phyloP scores from a whole-genome alignment of 2,888 invertebrate species.

The Cheiracanthium punctorium region DNA sequence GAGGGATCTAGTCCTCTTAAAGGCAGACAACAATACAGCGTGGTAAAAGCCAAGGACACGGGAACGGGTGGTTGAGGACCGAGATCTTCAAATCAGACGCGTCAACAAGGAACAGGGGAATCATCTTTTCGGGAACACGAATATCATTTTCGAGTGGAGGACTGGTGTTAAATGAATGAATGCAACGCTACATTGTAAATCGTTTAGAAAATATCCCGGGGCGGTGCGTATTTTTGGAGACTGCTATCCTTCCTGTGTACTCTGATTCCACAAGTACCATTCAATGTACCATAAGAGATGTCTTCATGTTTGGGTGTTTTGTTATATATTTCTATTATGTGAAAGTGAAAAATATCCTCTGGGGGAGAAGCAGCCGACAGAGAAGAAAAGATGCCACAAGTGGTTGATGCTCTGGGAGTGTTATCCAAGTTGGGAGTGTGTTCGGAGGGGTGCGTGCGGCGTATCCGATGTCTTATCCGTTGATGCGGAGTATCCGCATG shows the following conservation, averaged over 20 bases:
- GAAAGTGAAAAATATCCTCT: neutral
- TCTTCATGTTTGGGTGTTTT: neutral
- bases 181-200: neutral
- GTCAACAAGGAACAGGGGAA: neutral
- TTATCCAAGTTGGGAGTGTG: neutral
- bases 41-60: neutral
- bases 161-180: neutral
- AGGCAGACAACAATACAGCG: neutral
- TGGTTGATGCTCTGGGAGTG: neutral
- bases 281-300: neutral
- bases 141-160: conserved; percentile 28
- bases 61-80: neutral
- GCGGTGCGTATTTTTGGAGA: neutral
- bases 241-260: neutral
- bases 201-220: neutral
- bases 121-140: conserved; percentile 64
- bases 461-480: conserved; percentile 11
- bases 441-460: neutral
- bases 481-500: conserved; percentile 2
- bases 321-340: no score
- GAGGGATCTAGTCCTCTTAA: neutral
- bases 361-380: neutral
- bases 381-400: conserved; percentile 5
- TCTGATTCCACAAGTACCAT: neutral
- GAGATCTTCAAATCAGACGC: neutral